Base-by-base conservation (phyloP, 2,888 invertebrate species). In the Timandra comae region DNA sequence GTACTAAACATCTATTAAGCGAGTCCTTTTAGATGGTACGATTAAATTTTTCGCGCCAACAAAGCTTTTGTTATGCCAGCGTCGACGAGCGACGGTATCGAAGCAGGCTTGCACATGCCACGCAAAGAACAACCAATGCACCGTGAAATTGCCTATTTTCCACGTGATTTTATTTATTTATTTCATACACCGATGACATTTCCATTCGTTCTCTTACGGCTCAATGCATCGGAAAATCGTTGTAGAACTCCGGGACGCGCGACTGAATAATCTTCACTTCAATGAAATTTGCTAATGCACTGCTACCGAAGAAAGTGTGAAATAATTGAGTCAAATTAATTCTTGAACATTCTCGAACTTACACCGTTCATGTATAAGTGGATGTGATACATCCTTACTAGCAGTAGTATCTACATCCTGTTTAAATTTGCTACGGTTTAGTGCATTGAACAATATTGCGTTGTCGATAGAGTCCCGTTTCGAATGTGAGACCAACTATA, bases 101-200 rank as follows among this genome's bases (percentile, higher is more conserved):
- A 35, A 39, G 55, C 55, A 58, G 56, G 51, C 61, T 67, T 64
- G 65, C 64, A 61, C 64, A 60, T 54, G 52, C 66, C 67, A 66
- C 70, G 75, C 75, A 77, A 79, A 82, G 81, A 76, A 73, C 71
- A 60, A 40, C 65, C 77, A 82, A 84, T 85, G 80, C 82, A 82
- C 78, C 81, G 82, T 82, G 77, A 85, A 85, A 85, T 85, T 81
- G 84, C 76, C 84, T 82, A 82, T 85, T 84, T 85, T 81, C 84
- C 79, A 73, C 78, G 63, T 78, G 81, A 80, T 77, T 80, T 81
- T 84, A 81, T 82, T 81, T 81, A 80, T 82, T 82, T 82, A 81
- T 81, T 80, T 79, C 77, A 80, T 79, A 77, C 73, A 61, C 53
- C 70, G 70, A 77, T 77, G 77, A 76, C 67, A 72, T 72, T 76